Evolutionary conservation across 2,888 invertebrate species (phyloP), one percentile per base, ranked within the genome.

Genomic region (Himalopsyche kuldschensis): DNA sequence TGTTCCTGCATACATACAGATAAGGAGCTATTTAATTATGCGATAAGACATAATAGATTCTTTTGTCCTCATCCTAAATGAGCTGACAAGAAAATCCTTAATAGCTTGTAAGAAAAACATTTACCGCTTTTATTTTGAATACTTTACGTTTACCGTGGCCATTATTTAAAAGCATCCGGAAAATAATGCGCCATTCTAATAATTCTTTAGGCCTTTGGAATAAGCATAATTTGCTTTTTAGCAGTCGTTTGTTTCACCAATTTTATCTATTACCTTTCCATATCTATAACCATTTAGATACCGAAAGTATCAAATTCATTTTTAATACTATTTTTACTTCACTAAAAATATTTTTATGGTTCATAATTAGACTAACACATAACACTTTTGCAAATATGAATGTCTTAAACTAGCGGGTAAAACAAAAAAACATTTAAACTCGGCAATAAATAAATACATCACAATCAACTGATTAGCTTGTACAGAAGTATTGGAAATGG

Each of bases 11-110:
- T 55, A 55, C 55, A 55, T 32, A 31, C 30, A 75, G 75, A 75
- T 75, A 31, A 32, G 31, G 15, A 30, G 30, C 17, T 75, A 75
- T 75, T 75, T 75, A 75, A 75, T 75, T 32, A 75, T 32, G 75
- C 75, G 75, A 75, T 75, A 75, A 31, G 75, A 75, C 75, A 32
- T 75, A 75, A 75, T 75, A 75, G 75, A 32, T 75, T 32, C 75
- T 75, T 31, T 75, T 75, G 75, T 75, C 75, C 55, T 55, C 55
- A 55, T 55, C 55, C 8, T 20, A 55, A 55, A 55, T 55, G 55
- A 55, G 55, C 55, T 55, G 55, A 55, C 55, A 55, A 55, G 55
- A 55, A 55, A 55, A 55, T 55, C 55, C 55, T 55, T 55, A 55
- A 55, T 55, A 55, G 55, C 55, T 55, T 55, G 55, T 55, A 55